Percentiles rank a stretch among this genome's conserved stretches.
phyloP scores from a whole-genome alignment of 2,888 invertebrate species.

The Caenorhabditis sulstoni region DNA sequence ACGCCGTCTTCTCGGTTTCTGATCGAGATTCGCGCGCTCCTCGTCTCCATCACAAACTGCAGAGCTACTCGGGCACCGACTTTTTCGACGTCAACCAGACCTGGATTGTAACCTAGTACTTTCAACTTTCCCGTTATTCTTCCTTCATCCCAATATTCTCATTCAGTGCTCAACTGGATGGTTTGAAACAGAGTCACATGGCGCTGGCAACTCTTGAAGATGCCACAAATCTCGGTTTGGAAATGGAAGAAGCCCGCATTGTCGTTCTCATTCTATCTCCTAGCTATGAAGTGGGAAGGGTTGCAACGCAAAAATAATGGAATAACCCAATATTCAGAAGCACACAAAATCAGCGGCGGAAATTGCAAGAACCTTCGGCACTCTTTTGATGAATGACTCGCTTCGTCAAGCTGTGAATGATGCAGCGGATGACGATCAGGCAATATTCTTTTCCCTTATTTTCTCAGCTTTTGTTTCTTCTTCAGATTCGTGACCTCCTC shows the following conservation, averaged over 20 bases:
- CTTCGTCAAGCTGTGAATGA: constrained; percentile 80
- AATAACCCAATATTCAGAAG: no score
- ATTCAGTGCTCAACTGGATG: constrained; percentile 67
- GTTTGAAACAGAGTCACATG: constrained; percentile 64
- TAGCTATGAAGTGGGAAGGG: constrained; percentile 36
- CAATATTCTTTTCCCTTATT: no score
- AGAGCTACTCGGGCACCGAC: constrained; percentile 59
- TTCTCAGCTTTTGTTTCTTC: neutral
- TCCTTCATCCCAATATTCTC: neutral
- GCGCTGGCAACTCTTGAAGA: constrained; percentile 69
- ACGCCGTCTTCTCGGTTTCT: constrained; percentile 58
- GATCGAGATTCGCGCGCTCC: constrained; percentile 54
- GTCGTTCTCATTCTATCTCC: constrained; percentile 71
- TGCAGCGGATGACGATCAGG: constrained; percentile 77
- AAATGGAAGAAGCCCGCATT: constrained; percentile 69
- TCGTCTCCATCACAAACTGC: constrained; percentile 62
- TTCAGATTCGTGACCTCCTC: constrained; percentile 47
- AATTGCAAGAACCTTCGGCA: constrained; percentile 82
- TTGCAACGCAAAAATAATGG: neutral
- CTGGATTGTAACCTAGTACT: constrained; percentile 70
- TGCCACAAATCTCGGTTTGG: constrained; percentile 73
- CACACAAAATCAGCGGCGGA: constrained; percentile 82
- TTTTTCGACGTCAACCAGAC: constrained; percentile 67
- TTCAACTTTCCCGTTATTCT: neutral
- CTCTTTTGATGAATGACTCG: constrained; percentile 81